Evolutionary conservation across 2,113 vertebrate genomes (phyloP), one percentile per base, ranked within the genome.

Genomic region (Dermatemys mawii): DNA sequence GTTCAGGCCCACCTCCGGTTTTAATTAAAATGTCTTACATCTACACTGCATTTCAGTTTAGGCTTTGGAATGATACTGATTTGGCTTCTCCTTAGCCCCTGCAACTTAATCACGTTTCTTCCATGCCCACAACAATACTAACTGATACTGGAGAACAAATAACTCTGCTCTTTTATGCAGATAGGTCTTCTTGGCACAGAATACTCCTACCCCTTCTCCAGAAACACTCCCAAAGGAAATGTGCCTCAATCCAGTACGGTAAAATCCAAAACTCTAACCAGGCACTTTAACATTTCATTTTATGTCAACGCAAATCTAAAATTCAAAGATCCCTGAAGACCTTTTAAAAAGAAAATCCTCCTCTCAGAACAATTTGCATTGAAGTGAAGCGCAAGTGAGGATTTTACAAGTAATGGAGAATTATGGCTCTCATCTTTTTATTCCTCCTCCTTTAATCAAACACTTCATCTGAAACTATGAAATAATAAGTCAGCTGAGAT

Each of bases 281-380:
- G 84, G 95, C 97, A 83, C 94, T 94, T 94, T 1, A 96, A 82
- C 95, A 54, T 84, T 90, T 84, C 44, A 94, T 88, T 96, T 96
- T 57, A 85, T 97, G 95, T 96, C 97, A 97, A 78, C 88, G 95
- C 95, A 97, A 95, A 88, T 95, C 94, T 93, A 89, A 93, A 97
- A 97, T 93, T 82, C 13, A 46, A 46, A 94, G 95, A 94, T 97
- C 96, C 97, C 96, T 38, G 81, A 97, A 97, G 96, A 96, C 97
- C 96, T 97, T 86, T 96, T 97, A 97, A 97, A 97, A 93, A 97
- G 87, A 97, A 96, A 97, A 97, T 93, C 94, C 96, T 96, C 95
- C 90, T 46, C 73, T 88, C 21, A 90, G 96, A 97, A 95, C 96
- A 97, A 97, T 97, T 96, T 97, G 93, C 95, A 89, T 92, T 82